Conservation (phyloP, 2,113 vertebrate species). For the Tylochromis polylepis region DNA sequence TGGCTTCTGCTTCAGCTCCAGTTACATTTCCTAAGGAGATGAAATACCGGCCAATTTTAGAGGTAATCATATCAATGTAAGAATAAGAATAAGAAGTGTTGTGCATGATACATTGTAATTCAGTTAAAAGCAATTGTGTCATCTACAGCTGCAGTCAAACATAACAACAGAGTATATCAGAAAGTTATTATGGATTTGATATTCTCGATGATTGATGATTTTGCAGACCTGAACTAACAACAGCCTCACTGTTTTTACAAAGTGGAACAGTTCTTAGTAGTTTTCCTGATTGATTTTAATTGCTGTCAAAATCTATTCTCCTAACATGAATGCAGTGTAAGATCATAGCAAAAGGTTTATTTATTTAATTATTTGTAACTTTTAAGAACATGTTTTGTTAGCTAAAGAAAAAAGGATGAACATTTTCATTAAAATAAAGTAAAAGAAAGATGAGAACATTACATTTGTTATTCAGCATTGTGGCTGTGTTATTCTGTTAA, state of each 20-base stretch:
- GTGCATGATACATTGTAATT: neutral
- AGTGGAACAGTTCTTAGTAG: neutral
- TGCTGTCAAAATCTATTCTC: neutral
- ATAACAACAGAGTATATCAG: neutral
- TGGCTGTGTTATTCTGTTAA: neutral
- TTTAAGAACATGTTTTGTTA: neutral
- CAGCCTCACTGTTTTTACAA: neutral
- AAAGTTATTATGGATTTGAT: neutral
- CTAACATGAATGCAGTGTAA: neutral
- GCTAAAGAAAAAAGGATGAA: neutral
- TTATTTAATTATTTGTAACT: rapidly evolving
- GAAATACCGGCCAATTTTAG: conserved; percentile 64
- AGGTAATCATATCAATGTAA: conserved; percentile 48
- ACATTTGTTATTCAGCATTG: neutral
- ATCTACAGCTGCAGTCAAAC: neutral
- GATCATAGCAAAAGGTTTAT: neutral
- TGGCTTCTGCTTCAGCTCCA: conserved; percentile 48
- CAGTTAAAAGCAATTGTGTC: neutral
- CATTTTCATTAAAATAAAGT: neutral
- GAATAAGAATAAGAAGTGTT: neutral
- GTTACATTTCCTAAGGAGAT: conserved; percentile 46
- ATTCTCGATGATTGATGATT: neutral
- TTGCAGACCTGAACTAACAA: neutral
- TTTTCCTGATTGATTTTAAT: neutral
- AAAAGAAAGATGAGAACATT: neutral